Conservation (phyloP, 2,888 invertebrate genomes). For the Panorpa germanica region DNA sequence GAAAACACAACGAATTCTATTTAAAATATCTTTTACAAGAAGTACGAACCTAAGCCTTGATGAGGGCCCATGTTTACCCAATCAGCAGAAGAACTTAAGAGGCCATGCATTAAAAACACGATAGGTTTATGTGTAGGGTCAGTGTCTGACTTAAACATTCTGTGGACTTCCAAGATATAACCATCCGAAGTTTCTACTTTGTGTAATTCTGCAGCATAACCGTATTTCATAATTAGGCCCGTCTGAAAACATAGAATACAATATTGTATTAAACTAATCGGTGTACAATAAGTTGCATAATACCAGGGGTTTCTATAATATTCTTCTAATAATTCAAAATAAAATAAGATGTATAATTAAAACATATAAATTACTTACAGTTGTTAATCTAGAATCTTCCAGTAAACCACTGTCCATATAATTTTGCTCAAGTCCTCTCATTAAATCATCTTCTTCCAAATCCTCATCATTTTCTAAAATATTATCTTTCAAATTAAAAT, state of each 20-base stretch:
- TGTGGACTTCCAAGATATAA: conserved; percentile 56
- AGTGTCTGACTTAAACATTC: conserved; percentile 40
- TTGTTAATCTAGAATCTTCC: too few species aligned
- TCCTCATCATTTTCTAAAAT: too few species aligned
- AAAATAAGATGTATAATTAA: background rate
- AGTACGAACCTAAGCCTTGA: conserved; percentile 45
- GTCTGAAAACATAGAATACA: conserved; percentile 25
- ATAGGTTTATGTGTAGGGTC: conserved; percentile 29
- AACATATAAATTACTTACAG: too few species aligned
- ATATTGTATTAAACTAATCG: background rate
- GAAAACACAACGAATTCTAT: too few species aligned
- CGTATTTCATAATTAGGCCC: conserved; percentile 35
- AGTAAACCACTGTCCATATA: too few species aligned
- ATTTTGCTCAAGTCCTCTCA: too few species aligned
- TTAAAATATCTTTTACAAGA: too few species aligned
- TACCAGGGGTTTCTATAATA: background rate
- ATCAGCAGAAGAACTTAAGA: conserved; percentile 51
- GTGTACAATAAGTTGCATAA: background rate
- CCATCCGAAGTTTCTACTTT: conserved; percentile 51
- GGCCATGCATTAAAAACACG: conserved; percentile 48
- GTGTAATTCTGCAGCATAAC: conserved; percentile 43
- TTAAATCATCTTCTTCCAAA: too few species aligned
- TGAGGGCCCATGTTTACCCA: conserved; percentile 56
- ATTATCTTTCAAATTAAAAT: too few species aligned
- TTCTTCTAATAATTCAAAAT: background rate